Conservation (phyloP, 1,140 invertebrate species). For the Galleria mellonella region DNA sequence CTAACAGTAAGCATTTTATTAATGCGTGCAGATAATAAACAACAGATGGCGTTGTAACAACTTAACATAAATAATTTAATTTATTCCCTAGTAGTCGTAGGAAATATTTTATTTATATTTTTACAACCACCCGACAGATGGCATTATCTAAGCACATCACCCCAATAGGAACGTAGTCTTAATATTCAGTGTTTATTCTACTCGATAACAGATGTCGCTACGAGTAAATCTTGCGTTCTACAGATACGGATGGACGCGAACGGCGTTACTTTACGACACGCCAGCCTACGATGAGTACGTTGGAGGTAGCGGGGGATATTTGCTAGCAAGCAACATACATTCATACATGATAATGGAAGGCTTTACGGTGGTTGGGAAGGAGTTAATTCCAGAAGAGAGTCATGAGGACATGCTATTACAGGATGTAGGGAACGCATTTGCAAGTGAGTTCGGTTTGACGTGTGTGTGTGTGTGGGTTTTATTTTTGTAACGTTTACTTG, state of each 20-base stretch:
- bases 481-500: too few species aligned
- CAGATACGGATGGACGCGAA: constrained; percentile 72
- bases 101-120: too few species aligned
- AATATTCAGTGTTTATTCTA: not conserved
- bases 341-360: constrained; percentile 32
- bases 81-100: too few species aligned
- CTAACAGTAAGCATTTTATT: too few species aligned
- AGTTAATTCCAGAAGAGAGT: constrained; percentile 27
- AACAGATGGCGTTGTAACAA: too few species aligned
- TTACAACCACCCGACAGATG: constrained; percentile 17
- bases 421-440: constrained; percentile 39
- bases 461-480: not conserved
- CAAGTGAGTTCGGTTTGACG: constrained; percentile 37
- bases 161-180: constrained; percentile 1
- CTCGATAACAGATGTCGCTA: constrained; percentile 18
- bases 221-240: constrained; percentile 13
- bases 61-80: too few species aligned
- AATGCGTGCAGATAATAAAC: too few species aligned
- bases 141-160: constrained; percentile 5
- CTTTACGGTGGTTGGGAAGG: constrained; percentile 34
- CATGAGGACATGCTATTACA: constrained; percentile 36
- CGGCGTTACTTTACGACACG: constrained; percentile 69
- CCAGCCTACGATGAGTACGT: constrained; percentile 57
- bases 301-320: constrained; percentile 53
- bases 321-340: constrained; percentile 47